phyloP scores from a whole-genome alignment of 1,140 invertebrate genomes.

The Bilobella aurantiaca region DNA sequence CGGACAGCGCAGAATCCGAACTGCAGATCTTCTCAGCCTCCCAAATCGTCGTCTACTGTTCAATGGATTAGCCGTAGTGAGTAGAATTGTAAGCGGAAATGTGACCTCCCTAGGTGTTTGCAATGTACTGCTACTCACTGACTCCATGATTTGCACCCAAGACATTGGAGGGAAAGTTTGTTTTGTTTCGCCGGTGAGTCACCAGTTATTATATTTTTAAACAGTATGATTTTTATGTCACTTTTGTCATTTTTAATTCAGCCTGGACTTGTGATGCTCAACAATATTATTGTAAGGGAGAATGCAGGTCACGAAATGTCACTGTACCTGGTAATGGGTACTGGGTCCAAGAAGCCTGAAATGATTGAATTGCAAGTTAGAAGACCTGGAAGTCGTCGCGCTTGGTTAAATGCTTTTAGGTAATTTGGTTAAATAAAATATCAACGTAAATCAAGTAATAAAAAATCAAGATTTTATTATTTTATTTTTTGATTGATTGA shows the following conservation, averaged over 20 bases:
- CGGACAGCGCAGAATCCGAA: conserved; percentile 78
- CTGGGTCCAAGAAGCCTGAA: conserved; percentile 61
- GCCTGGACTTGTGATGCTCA: conserved; percentile 80
- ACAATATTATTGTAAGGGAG: conserved; percentile 80
- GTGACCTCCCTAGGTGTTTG: not conserved
- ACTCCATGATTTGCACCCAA: conserved; percentile 30
- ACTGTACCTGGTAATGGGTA: conserved; percentile 27
- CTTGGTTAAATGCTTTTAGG: conserved; percentile 77
- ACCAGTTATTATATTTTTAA: not conserved
- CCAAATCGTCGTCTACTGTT: conserved; percentile 62
- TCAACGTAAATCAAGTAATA: not conserved
- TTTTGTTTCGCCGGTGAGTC: conserved; percentile 27
- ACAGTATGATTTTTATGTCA: not conserved
- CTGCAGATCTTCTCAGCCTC: conserved; percentile 77
- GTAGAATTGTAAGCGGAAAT: conserved; percentile 14
- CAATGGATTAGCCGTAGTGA: conserved; percentile 36
- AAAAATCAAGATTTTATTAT: not conserved
- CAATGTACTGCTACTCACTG: conserved; percentile 17
- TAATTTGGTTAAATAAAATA: conserved; percentile 37
- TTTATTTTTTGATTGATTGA: no score
- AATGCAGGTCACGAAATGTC: conserved; percentile 80
- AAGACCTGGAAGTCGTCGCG: conserved; percentile 72
- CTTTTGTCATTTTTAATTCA: conserved; percentile 38
- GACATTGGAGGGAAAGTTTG: conserved; percentile 23
- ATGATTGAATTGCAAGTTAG: conserved; percentile 91